A percentile compares a stretch with the other conserved stretches of the same genome.
These are phyloP conservation scores for Drosophila siamana DNA, from an alignment of 2,888 invertebrate genomes.

Conservation along the genomic window DNA sequence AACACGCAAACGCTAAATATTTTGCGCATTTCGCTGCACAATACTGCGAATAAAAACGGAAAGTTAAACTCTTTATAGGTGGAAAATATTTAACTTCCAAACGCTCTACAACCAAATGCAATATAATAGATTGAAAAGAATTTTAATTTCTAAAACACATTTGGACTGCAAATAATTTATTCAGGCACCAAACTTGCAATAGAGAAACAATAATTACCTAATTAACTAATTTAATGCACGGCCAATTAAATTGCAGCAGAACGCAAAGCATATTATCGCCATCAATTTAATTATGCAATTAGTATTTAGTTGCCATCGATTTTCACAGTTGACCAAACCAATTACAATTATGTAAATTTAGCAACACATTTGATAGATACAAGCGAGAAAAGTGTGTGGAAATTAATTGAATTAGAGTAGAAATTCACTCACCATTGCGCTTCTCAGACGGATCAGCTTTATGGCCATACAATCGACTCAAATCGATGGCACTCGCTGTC, in stretches of 20 bases:
- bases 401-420: background rate
- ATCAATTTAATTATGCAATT: background rate
- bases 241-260: background rate
- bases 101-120: background rate
- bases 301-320: background rate
- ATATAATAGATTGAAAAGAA: background rate
- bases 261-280: background rate
- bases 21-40: slow-evolving; percentile 39
- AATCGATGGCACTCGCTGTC: slow-evolving; percentile 87
- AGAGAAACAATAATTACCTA: background rate
- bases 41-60: slow-evolving; percentile 7
- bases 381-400: background rate
- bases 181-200: too few species aligned
- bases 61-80: background rate
- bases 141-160: background rate
- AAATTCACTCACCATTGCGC: slow-evolving; percentile 83
- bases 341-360: background rate
- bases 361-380: background rate
- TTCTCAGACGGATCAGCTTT: slow-evolving; percentile 85
- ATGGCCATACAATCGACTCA: slow-evolving; percentile 93
- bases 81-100: background rate
- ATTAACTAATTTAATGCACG: background rate
- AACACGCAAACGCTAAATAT: slow-evolving; percentile 53
- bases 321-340: background rate
- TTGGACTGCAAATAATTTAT: background rate